Base-by-base conservation (phyloP, 2,113 vertebrate species). In the Aegypius monachus region DNA sequence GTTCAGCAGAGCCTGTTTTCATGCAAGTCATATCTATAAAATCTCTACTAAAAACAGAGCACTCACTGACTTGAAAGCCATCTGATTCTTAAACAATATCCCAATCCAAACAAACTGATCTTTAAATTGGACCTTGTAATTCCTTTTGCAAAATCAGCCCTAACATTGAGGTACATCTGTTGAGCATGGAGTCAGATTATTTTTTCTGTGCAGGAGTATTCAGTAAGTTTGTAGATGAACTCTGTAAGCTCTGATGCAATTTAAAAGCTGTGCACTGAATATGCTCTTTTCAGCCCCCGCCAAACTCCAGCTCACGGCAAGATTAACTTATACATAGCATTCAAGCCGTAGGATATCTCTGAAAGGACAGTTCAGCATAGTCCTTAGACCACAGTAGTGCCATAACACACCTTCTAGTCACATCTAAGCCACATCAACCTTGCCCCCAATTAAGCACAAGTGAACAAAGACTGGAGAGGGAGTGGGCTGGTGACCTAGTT, bases 161-260 rank as follows among this genome's bases (percentile, higher is more conserved):
- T 95, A 80, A 36, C 7, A 6, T 56, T 92, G 63, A 90, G 74
- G 55, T 93, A 86, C 20, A 17, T 79, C 66, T 94, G 52, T 59
- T 61, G 47, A 89, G 63, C 67, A 68, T 52, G 71, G 48, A 89
- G 59, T 88, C 86, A 88, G 75, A 86, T 68, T 38, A 16, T 93
- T 97, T 96, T 52, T 93, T 71, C 50, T 81, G 58, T 95, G 62
- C 71, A 31, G 89, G 48, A 50, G 40, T 86, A 52, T 95, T 93
- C 79, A 93, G 58, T 40, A 95, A 82, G 7, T 59, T 81, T 94
- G 55, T 42, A 78, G 92, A 82, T 70, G 40, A 96, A 86, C 79
- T 83, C 61, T 36, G 43, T 36, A 80, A 85, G 42, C 38, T 61
- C 79, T 77, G n/a, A 22, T 62, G 38, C 50, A 80, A 25, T 73